phyloP scores from a whole-genome alignment of 2,113 vertebrate genomes.

The Telmatochromis sp. region DNA sequence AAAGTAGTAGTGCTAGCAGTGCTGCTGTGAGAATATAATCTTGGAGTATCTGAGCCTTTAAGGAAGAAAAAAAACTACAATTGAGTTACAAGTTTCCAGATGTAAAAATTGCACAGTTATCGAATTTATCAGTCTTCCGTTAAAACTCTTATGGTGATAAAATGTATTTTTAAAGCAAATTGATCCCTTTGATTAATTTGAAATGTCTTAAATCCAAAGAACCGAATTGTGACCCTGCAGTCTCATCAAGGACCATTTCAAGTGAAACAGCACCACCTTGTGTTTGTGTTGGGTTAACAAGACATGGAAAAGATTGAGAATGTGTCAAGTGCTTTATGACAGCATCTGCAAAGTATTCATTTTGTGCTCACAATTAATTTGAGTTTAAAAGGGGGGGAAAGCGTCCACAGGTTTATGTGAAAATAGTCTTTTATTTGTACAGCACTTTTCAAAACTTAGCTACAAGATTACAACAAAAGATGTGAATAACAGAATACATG shows the following conservation, averaged over 20 bases:
- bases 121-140: background rate
- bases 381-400: background rate
- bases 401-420: background rate
- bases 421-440: background rate
- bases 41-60: background rate
- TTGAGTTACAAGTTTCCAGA: background rate
- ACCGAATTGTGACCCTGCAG: background rate
- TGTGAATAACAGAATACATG: background rate
- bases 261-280: constrained; percentile 25
- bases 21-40: background rate
- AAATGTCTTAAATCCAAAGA: background rate
- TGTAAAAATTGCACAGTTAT: background rate
- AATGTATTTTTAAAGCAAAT: background rate
- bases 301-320: background rate
- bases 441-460: background rate
- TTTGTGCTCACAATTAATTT: background rate
- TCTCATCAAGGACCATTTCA: background rate
- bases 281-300: background rate
- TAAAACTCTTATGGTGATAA: background rate
- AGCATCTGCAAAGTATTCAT: background rate
- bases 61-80: background rate
- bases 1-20: background rate
- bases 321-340: background rate
- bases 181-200: background rate
- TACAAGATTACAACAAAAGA: background rate